Evolutionary conservation across 2,113 vertebrate genomes (phyloP).

Genomic region (Argyrosomus japonicus): DNA sequence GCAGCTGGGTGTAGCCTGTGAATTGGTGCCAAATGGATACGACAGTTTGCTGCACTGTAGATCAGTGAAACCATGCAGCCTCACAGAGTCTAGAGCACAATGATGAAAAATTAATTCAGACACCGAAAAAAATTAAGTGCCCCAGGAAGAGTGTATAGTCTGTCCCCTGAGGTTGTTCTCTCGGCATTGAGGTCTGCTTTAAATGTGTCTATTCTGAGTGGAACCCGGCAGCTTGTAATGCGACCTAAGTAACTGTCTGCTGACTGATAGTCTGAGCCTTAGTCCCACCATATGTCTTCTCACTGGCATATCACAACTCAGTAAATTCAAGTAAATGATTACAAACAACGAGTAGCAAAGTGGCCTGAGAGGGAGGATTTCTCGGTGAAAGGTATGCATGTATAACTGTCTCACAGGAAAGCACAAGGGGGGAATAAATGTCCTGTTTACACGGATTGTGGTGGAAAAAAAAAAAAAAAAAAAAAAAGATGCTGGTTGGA

Average conservation of each 20-base stretch:
- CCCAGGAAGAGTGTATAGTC: conserved; percentile 87
- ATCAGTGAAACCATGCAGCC: conserved; percentile 86
- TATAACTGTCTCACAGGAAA: conserved; percentile 43
- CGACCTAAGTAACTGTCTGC: conserved; percentile 86
- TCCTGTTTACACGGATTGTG: conserved; percentile 25
- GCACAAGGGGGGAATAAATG: conserved; percentile 18
- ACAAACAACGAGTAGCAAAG: conserved; percentile 40
- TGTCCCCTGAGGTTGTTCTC: conserved; percentile 86
- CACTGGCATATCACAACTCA: conserved; percentile 42
- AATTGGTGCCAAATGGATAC: conserved; percentile 79
- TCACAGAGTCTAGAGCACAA: conserved; percentile 82
- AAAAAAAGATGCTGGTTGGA: conserved; percentile 48
- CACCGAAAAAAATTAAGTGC: conserved; percentile 88
- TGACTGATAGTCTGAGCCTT: conserved; percentile 66
- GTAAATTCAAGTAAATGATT: conserved; percentile 45
- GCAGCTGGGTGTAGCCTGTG: conserved; percentile 83
- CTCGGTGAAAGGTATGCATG: conserved; percentile 19
- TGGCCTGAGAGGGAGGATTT: conserved; percentile 2
- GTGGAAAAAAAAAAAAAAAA: conserved; percentile 18
- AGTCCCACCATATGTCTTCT: conserved; percentile 70
- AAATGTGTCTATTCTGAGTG: conserved; percentile 86
- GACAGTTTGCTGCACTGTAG: conserved; percentile 78
- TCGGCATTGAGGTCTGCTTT: conserved; percentile 85
- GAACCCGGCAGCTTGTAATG: conserved; percentile 85
- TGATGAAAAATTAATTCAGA: conserved; percentile 92